Percentiles rank a stretch among this genome's conserved stretches.
Conservation (phyloP, 2,888 invertebrate genomes). For the Julus scandinavius region DNA sequence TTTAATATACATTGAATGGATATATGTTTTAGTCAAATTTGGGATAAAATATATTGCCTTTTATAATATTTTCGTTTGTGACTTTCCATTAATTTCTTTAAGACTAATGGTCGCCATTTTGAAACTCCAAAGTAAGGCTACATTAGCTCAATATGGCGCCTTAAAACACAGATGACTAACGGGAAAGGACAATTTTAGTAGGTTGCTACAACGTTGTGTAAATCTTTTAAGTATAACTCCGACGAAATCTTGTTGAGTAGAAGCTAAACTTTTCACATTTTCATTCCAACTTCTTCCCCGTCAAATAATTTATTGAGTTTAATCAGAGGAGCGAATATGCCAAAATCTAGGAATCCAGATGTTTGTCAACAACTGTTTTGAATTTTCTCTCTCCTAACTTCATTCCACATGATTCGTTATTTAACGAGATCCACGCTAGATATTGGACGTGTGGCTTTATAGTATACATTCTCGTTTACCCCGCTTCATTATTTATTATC, state of each 20-base stretch:
- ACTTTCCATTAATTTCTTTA: no score
- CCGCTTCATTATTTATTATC: neutral
- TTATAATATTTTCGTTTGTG: no score
- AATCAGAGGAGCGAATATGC: conserved; percentile 11
- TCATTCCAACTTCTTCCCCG: neutral
- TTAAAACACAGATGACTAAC: no score
- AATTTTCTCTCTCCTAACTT: neutral
- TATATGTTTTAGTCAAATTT: no score
- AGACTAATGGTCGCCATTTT: neutral
- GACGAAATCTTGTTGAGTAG: neutral
- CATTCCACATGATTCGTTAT: neutral
- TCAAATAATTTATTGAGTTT: neutral
- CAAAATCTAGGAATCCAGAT: neutral
- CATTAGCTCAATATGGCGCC: conserved; percentile 9
- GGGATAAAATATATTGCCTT: no score
- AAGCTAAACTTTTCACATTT: neutral
- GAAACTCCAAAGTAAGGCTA: neutral
- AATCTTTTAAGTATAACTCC: no score
- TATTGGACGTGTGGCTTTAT: neutral
- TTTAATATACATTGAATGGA: no score
- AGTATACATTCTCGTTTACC: neutral
- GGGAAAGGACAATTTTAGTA: no score
- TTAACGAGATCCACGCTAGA: neutral
- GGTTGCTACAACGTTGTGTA: no score
- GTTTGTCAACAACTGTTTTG: neutral